Base-by-base conservation (phyloP, 2,797 vertebrate species). In the Enteromius unitaeniatus region DNA sequence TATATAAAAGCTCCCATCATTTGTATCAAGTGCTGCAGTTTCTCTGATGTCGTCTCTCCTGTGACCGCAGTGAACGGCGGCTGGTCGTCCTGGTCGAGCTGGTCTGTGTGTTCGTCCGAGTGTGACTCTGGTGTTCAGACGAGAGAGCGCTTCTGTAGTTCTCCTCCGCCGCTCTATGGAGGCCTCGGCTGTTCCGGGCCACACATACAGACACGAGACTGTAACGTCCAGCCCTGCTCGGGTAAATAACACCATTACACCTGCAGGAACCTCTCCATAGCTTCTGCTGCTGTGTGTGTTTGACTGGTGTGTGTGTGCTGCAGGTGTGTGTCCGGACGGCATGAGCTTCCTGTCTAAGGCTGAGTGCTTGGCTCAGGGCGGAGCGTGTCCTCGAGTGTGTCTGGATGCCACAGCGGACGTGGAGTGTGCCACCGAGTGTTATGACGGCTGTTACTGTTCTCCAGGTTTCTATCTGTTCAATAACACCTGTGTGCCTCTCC, bases 51-150 rank as follows among this genome's bases (percentile, higher is more conserved):
- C 28, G 2, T 64, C 6, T 64, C 17, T 67, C 3, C 5, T 72
- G 10, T 28, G 62, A 8, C 23, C 3, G 1, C 19, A 97, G 96
- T 94, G 83, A 78, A 89, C 1, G 95, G 96, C 0, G 79, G 89
- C 53, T 97, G 97, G 97, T 95, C 94, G 0, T 62, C 40, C 0
- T 97, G 97, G 97, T 92, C 93, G 0, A 11, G 82, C 0, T 97
- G 97, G 97, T 95, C 96, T 1, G 13, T 73, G 23, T 98, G 97
- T 87, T 96, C 96, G 0, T 93, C 93, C 0, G 90, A 92, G 6
- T 97, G 97, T 15, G 95, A 96, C 62, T 95, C 95, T 0, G 97
- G 97, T 0, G 89, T 95, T 65, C 96, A 97, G 90, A 96, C 90
- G 0, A 93, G 96, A 75, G 92, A 94, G 21, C 93, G 95, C 49